Evolutionary conservation across 2,113 vertebrate species (phyloP).

Genomic region (Bettongia penicillata): DNA sequence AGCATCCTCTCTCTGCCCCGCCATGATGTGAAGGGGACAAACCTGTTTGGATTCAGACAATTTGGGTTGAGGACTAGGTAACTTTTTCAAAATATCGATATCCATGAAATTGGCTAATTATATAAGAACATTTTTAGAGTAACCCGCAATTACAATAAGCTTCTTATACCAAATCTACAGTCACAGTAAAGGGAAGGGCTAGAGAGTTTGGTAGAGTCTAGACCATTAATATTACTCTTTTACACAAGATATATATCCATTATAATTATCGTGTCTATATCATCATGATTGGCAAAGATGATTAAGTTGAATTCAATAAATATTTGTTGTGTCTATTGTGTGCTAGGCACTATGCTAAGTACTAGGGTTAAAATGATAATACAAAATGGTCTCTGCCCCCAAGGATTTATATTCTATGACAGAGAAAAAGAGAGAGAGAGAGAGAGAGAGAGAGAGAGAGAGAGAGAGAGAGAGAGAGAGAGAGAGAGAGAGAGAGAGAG

Average conservation of each 20-base stretch:
- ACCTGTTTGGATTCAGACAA: background rate
- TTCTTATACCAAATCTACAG: background rate
- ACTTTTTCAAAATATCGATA: background rate
- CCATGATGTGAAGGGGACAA: background rate
- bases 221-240: background rate
- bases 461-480: too few species aligned
- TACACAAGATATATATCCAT: background rate
- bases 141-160: background rate
- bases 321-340: background rate
- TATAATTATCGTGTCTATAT: background rate
- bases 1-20: background rate
- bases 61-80: fast-evolving
- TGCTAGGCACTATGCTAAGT: background rate
- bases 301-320: background rate
- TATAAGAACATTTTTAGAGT: background rate
- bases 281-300: background rate
- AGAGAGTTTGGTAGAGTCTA: background rate
- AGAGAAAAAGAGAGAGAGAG: background rate
- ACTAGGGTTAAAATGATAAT: background rate
- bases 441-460: too few species aligned
- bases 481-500: too few species aligned
- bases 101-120: background rate
- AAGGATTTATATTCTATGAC: background rate
- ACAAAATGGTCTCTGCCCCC: background rate
- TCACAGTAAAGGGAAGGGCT: background rate